A percentile compares a stretch with the other conserved stretches of the same genome.
These are phyloP conservation scores for Neuroterus valhalla DNA, from an alignment of 1,140 invertebrate species.

Conservation along the genomic window DNA sequence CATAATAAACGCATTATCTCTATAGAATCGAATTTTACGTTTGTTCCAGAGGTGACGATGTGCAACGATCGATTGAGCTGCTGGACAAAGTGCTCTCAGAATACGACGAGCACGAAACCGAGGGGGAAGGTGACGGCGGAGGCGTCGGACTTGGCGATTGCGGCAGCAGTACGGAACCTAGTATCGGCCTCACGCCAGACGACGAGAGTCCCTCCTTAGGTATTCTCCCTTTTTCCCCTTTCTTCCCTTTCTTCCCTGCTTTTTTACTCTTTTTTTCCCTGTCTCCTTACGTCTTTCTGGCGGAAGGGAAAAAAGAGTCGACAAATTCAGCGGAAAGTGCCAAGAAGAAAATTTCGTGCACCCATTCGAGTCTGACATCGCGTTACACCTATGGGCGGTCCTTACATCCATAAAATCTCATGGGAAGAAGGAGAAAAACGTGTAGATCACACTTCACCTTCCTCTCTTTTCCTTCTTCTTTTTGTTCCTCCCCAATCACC, in stretches of 20 bases:
- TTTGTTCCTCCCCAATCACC: background rate
- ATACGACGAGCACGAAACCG: conserved; percentile 86
- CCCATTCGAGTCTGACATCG: conserved; percentile 18
- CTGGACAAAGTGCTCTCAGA: conserved; percentile 90
- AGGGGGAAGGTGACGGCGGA: conserved; percentile 63
- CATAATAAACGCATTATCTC: conserved; percentile 54
- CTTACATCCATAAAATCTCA: conserved; percentile 22
- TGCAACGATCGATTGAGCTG: conserved; percentile 88
- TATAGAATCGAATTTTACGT: conserved; percentile 70
- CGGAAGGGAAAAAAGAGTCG: conserved; percentile 12
- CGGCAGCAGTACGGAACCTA: conserved; percentile 74
- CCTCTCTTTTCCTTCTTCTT: background rate
- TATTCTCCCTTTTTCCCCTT: conserved; percentile 40
- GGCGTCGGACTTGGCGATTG: conserved; percentile 69
- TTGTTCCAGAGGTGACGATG: conserved; percentile 85
- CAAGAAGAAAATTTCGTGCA: conserved; percentile 4
- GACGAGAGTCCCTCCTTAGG: conserved; percentile 84
- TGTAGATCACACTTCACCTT: conserved; percentile 36
- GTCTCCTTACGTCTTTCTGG: conserved; percentile 40
- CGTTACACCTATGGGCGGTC: conserved; percentile 21
- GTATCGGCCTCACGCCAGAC: conserved; percentile 76
- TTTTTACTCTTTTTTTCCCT: conserved; percentile 12
- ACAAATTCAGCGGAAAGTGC: conserved; percentile 3
- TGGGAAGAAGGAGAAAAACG: conserved; percentile 37
- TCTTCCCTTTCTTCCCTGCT: conserved; percentile 19